These are phyloP conservation scores for Miltochrista miniata DNA, from an alignment of 2,888 invertebrate species.

Conservation along the genomic window DNA sequence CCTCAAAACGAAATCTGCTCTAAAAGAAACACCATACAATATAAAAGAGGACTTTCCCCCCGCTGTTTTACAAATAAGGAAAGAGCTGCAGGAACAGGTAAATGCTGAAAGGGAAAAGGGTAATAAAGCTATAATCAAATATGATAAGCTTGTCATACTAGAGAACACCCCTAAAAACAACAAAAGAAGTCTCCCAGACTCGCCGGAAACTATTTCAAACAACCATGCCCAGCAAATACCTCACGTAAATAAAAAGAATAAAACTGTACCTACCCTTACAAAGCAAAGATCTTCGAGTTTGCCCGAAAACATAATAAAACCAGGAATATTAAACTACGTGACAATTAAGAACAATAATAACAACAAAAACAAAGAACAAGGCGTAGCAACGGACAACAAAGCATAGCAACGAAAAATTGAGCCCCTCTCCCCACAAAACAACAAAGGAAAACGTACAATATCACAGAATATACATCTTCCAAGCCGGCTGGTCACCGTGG, in stretches of 20 bases:
- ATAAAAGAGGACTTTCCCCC: slow-evolving; percentile 21
- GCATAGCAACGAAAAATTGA: not conserved
- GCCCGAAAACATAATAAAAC: not conserved
- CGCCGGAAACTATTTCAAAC: slow-evolving; percentile 2
- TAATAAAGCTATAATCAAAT: slow-evolving; percentile 23
- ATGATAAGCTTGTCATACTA: slow-evolving; percentile 22
- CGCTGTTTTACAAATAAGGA: slow-evolving; percentile 18
- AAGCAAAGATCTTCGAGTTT: slow-evolving; percentile 2
- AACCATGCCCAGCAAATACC: not conserved
- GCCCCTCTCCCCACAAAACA: slow-evolving; percentile 5
- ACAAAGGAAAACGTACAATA: not conserved
- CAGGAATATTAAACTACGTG: not conserved
- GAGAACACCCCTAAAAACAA: slow-evolving; percentile 2
- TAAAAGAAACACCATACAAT: slow-evolving; percentile 17
- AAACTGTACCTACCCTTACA: not conserved
- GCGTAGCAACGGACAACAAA: slow-evolving; percentile 3
- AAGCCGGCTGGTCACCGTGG: not conserved
- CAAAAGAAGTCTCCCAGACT: slow-evolving; percentile 14
- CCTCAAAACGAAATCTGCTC: slow-evolving; percentile 13
- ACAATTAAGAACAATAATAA: no score
- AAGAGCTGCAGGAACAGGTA: slow-evolving; percentile 19
- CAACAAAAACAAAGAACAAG: no score
- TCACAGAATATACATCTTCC: slow-evolving; percentile 9
- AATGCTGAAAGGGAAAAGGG: slow-evolving; percentile 20
- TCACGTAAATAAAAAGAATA: not conserved